Percentiles rank a stretch among this genome's conserved stretches.
phyloP scores from a whole-genome alignment of 2,113 vertebrate genomes.

The Notothenia coriiceps region DNA sequence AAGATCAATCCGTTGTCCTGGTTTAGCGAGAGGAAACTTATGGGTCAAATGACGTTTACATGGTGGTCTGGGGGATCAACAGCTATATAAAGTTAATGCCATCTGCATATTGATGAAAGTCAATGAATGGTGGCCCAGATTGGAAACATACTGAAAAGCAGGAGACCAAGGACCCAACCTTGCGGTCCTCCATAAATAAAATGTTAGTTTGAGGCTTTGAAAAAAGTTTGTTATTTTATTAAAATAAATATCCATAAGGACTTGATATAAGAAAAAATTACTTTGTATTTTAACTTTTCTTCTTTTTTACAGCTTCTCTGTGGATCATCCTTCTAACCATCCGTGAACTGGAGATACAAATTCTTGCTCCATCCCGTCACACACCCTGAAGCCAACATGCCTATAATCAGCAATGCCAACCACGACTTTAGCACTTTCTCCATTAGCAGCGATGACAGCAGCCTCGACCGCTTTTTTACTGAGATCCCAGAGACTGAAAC shows the following conservation, averaged over 20 bases:
- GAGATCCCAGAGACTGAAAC: conserved; percentile 84
- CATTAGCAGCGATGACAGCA: conserved; percentile 86
- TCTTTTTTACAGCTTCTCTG: conserved; percentile 23
- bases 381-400: conserved; percentile 82
- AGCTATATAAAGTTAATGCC: not conserved
- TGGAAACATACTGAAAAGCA: not conserved
- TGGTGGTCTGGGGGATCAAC: not conserved
- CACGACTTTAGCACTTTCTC: conserved; percentile 88
- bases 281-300: not conserved
- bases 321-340: not conserved
- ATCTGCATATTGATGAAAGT: conserved; percentile 1
- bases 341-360: not conserved
- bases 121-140: not conserved
- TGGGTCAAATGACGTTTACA: not conserved
- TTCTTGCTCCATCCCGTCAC: not conserved
- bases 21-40: not conserved
- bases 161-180: not conserved
- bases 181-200: not conserved
- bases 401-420: conserved; percentile 88
- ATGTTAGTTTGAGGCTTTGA: not conserved
- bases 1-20: not conserved
- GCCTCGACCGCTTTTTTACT: conserved; percentile 84
- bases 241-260: not conserved
- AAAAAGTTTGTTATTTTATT: not conserved
- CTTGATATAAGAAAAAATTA: not conserved